These are phyloP conservation scores for Epizoanthus fatuus DNA, from an alignment of 92 coral and sea anemone genomes.

Conservation along the genomic window DNA sequence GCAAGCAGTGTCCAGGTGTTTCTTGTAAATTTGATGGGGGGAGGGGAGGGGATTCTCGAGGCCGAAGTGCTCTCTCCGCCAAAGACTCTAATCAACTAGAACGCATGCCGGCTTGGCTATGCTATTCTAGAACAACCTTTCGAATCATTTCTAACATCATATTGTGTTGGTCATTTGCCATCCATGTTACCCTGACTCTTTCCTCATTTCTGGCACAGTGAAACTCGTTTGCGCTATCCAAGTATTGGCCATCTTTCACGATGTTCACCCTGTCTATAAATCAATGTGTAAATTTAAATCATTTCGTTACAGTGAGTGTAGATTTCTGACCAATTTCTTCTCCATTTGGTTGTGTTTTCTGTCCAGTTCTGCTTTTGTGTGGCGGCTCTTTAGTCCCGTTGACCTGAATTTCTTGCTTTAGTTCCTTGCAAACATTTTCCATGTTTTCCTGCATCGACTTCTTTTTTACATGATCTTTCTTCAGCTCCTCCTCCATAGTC, in stretches of 20 bases:
- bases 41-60: too few species aligned
- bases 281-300: neutral
- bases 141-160: too few species aligned
- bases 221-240: neutral
- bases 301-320: neutral
- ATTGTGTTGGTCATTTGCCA: too few species aligned
- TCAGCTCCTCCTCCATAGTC: constrained; percentile 91
- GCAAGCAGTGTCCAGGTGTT: too few species aligned
- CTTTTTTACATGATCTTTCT: constrained; percentile 73
- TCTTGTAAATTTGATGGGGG: too few species aligned
- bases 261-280: neutral
- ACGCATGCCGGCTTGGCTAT: too few species aligned
- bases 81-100: too few species aligned
- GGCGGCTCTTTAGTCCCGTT: neutral
- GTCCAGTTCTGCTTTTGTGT: neutral
- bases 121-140: too few species aligned
- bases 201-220: neutral
- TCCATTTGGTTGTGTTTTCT: neutral
- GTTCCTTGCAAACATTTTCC: constrained; percentile 42
- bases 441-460: constrained; percentile 80
- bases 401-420: neutral
- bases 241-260: neutral
- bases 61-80: too few species aligned
- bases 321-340: neutral
- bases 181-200: neutral